Conservation (phyloP, 2,888 invertebrate species). For the Anorthoa munda region DNA sequence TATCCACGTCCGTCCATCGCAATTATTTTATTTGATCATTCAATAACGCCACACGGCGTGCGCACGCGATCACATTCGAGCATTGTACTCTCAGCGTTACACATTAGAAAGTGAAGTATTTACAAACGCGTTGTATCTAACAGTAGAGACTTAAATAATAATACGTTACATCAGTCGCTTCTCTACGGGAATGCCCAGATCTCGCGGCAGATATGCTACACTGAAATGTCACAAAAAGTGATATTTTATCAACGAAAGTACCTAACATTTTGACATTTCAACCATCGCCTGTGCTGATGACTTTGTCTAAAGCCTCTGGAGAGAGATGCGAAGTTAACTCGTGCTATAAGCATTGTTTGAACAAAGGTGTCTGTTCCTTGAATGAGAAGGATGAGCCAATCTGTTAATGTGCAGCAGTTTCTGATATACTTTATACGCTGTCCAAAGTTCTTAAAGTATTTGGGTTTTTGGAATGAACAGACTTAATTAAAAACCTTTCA, state of each 20-base stretch:
- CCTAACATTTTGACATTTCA: no score
- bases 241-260: no score
- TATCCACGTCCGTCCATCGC: constrained; percentile 49
- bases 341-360: no score
- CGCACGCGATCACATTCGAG: constrained; percentile 37
- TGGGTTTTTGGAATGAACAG: background rate
- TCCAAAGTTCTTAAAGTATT: background rate
- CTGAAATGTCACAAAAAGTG: background rate
- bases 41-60: constrained; percentile 27
- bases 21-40: constrained; percentile 59
- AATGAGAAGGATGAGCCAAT: no score
- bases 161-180: constrained; percentile 63
- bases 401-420: background rate
- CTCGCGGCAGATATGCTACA: constrained; percentile 7
- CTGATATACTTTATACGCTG: background rate
- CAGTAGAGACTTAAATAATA: constrained; percentile 61
- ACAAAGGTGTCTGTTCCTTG: no score
- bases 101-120: constrained; percentile 60
- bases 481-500: no score
- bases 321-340: no score
- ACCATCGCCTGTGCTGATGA: no score
- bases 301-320: no score
- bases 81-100: constrained; percentile 58
- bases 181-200: constrained; percentile 10
- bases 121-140: constrained; percentile 52